Base-by-base conservation (phyloP, 2,113 vertebrate genomes). In the Daphoenositta chrysoptera region DNA sequence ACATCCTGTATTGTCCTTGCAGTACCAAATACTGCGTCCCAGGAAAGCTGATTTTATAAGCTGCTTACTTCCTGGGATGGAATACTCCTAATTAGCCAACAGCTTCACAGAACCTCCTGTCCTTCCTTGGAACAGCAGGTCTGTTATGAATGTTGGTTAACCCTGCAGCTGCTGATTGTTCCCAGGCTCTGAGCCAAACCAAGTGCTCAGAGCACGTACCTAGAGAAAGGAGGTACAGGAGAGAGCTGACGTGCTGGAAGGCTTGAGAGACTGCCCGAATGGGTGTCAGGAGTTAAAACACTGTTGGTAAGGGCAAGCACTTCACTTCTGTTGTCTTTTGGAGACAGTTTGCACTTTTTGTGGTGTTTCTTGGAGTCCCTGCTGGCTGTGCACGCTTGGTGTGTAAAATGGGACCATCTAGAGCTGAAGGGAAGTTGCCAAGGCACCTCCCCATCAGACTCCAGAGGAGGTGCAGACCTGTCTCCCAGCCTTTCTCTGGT, bases 21-120 rank as follows among this genome's bases (percentile, higher is more conserved):
- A 22, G 87, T 31, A 73, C 71, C 71, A 70, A 69, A 66, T 5
- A 44, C n/a, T 0, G 2, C 5, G 31, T 93, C 79, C 79, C 68
- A 76, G 93, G 80, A 94, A 89, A 83, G 92, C 79, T 84, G 83
- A 35, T 90, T 88, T 94, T 90, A 73, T 95, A 95, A 96, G 94
- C 96, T 69, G 92, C 93, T 96, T 94, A 93, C 72, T 91, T 94
- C 73, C 81, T 85, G 92, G 87, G 57, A n/a, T 1, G n/a, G 77
- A 93, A 85, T 44, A 93, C 72, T 85, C 65, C 73, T 96, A 96
- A 96, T 94, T 94, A 97, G 89, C 57, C 37, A 11, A 65, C 64
- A 80, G 80, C 70, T 93, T 69, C 71, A 13, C 37, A 18, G 40
- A 70, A 57, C 66, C 81, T 95, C 54, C 53, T 57, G 89, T 75